phyloP scores from a whole-genome alignment of 2,797 vertebrate genomes.

The Florisuga fusca region DNA sequence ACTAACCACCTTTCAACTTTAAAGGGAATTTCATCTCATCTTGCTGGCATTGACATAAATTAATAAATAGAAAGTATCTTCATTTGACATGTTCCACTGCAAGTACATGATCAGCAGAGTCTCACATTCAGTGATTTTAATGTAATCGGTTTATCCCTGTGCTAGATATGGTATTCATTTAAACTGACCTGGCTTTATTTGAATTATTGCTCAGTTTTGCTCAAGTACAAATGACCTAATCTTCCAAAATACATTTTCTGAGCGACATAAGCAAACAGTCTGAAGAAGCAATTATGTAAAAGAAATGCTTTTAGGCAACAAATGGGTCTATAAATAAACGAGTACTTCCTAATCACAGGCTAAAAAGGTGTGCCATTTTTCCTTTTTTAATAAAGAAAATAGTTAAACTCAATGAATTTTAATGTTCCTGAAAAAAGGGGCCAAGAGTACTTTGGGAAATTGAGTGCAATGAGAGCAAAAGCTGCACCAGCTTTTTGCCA shows the following conservation, averaged over 20 bases:
- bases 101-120: conserved; percentile 66
- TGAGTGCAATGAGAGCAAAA: background rate
- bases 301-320: conserved; percentile 65
- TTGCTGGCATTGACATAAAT: conserved; percentile 25
- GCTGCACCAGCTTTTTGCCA: background rate
- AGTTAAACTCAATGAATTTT: conserved; percentile 54
- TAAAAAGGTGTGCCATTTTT: conserved; percentile 45
- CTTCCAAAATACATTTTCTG: conserved; percentile 76
- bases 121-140: conserved; percentile 67
- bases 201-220: conserved; percentile 76
- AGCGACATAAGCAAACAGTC: conserved; percentile 73
- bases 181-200: conserved; percentile 78
- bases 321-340: conserved; percentile 76
- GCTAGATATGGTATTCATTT: conserved; percentile 71
- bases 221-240: conserved; percentile 77
- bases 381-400: conserved; percentile 47
- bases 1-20: conserved; percentile 3
- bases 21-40: conserved; percentile 29
- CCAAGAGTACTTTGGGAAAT: background rate
- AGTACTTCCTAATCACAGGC: conserved; percentile 58
- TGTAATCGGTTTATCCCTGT: conserved; percentile 67
- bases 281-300: conserved; percentile 73
- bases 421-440: conserved; percentile 17
- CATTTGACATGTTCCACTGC: conserved; percentile 68
- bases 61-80: conserved; percentile 67